A percentile compares a stretch with the other conserved stretches of the same genome.
These are phyloP conservation scores for Hylyphantes graminicola DNA, from an alignment of 1,140 invertebrate genomes.

Conservation along the genomic window DNA sequence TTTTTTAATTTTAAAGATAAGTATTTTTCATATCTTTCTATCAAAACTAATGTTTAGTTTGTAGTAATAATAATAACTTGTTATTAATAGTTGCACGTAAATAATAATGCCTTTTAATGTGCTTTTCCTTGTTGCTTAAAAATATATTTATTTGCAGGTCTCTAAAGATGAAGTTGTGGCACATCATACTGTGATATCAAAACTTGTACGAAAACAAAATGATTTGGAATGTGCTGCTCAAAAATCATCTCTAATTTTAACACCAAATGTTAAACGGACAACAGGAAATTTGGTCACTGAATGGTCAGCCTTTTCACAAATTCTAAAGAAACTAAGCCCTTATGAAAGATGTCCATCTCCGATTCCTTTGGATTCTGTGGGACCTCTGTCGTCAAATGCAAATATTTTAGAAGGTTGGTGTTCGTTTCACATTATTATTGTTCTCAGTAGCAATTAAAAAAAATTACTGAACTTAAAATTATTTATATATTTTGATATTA, in stretches of 20 bases:
- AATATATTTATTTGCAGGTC: conserved; percentile 3
- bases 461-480: no score
- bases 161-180: conserved; percentile 20
- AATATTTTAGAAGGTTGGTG: conserved; percentile 45
- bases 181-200: conserved; percentile 26
- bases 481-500: no score
- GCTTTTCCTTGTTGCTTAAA: not conserved
- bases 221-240: conserved; percentile 41
- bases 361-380: conserved; percentile 17
- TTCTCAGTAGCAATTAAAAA: no score
- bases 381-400: conserved; percentile 7
- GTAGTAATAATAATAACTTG: no score
- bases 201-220: conserved; percentile 38
- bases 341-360: conserved; percentile 57
- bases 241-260: conserved; percentile 40
- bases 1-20: no score
- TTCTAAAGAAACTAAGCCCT: conserved; percentile 48
- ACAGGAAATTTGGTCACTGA: conserved; percentile 41
- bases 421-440: not conserved
- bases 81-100: no score
- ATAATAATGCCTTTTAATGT: no score
- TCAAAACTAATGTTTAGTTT: no score
- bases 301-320: conserved; percentile 34
- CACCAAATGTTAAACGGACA: conserved; percentile 41
- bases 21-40: no score